These are phyloP conservation scores for Bufo bufo DNA, from an alignment of 2,113 vertebrate genomes.

Conservation along the genomic window DNA sequence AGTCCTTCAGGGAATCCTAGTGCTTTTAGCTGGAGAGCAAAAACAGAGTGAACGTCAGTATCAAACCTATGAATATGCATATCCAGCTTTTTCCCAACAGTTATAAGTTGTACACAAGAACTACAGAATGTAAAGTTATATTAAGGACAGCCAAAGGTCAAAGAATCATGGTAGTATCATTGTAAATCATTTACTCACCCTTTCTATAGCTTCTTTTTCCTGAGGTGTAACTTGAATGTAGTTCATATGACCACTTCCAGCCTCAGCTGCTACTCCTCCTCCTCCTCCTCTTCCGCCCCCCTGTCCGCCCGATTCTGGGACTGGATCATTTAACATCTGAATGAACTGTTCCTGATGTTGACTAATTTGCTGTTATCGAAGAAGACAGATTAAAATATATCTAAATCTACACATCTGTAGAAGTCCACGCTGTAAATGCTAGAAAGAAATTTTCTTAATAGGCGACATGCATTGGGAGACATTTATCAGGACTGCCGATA, in stretches of 20 bases:
- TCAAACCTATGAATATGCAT: neutral
- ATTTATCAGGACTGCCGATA: too few relatives aligned
- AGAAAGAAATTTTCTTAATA: neutral
- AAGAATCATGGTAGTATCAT: too few relatives aligned
- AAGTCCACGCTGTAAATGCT: neutral
- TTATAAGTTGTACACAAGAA: too few relatives aligned
- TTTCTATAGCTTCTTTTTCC: slow-evolving; percentile 98
- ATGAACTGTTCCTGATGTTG: slow-evolving; percentile 95
- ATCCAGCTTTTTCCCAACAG: too few relatives aligned
- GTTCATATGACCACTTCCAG: slow-evolving; percentile 86
- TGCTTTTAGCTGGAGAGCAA: slow-evolving; percentile 87
- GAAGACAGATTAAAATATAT: neutral
- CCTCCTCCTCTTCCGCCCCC: slow-evolving; percentile 65
- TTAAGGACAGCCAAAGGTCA: too few relatives aligned
- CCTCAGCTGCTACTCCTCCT: slow-evolving; percentile 72
- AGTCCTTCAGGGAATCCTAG: slow-evolving; percentile 97
- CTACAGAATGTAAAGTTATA: too few relatives aligned
- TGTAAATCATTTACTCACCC: slow-evolving; percentile 73
- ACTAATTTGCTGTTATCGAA: slow-evolving; percentile 85
- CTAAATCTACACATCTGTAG: neutral
- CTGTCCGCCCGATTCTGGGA: slow-evolving; percentile 78
- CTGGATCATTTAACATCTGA: slow-evolving; percentile 95
- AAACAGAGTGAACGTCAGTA: slow-evolving; percentile 51
- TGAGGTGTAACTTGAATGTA: slow-evolving; percentile 98
- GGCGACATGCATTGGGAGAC: neutral